Percentiles rank a stretch among this genome's conserved stretches.
Evolutionary conservation across 2,797 vertebrate species (phyloP).

Genomic region (Acanthornis magna): DNA sequence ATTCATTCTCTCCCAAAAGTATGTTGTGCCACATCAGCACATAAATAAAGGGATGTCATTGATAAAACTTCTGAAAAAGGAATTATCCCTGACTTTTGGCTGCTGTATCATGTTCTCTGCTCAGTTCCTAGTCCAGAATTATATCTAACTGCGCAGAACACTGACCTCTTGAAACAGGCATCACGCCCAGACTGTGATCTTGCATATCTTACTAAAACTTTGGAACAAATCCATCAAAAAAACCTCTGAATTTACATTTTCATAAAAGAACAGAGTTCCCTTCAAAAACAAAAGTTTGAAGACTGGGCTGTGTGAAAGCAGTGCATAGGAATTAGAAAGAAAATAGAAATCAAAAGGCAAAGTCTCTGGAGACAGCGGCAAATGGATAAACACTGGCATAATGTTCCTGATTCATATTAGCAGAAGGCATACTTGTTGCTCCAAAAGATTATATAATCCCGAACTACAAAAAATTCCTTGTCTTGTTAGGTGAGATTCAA

Average conservation of each 20-base stretch:
- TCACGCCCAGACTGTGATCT: neutral
- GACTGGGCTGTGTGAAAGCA: neutral
- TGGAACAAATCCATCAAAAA: neutral
- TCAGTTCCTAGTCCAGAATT: neutral
- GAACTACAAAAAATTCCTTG: neutral
- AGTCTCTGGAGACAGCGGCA: neutral
- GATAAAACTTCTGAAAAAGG: neutral
- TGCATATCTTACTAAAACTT: slow-evolving; percentile 17
- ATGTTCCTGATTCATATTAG: neutral
- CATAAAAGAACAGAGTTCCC: neutral
- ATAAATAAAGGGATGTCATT: neutral
- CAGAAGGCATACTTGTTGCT: neutral
- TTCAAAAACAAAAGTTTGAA: neutral
- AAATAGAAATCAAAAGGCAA: neutral
- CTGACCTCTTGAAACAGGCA: neutral
- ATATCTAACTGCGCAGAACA: neutral
- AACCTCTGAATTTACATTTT: neutral
- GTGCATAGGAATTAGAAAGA: neutral
- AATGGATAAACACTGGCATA: neutral
- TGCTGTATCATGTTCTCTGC: neutral
- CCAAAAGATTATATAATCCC: neutral
- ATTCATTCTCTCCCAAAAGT: neutral
- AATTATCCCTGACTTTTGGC: neutral
- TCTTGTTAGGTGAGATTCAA: neutral
- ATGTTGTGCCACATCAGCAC: neutral